phyloP scores from a whole-genome alignment of 2,113 vertebrate species.

The Acanthochromis polyacanthus region DNA sequence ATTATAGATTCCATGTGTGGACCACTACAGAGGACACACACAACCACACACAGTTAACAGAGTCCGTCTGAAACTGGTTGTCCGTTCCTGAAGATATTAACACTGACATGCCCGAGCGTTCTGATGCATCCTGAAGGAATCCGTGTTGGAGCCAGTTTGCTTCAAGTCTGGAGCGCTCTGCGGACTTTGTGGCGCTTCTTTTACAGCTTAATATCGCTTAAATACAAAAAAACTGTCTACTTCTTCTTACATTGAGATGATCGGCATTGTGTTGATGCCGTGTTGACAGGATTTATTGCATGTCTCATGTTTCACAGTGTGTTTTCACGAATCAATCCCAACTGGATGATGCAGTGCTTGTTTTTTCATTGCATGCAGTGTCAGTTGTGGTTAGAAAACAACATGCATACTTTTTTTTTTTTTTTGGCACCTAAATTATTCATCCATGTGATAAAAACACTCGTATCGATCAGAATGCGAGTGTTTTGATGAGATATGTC shows the following conservation, averaged over 20 bases:
- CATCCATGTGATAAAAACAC: too few relatives aligned
- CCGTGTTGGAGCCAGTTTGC: neutral
- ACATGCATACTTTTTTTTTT: too few relatives aligned
- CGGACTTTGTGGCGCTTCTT: neutral
- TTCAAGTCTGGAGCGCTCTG: conserved; percentile 1
- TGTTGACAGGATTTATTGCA: conserved; percentile 3
- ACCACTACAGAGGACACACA: conserved; percentile 34
- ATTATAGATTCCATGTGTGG: conserved; percentile 68
- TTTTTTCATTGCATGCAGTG: conserved; percentile 1
- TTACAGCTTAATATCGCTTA: neutral
- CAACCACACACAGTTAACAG: neutral
- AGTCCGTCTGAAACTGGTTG: conserved; percentile 4
- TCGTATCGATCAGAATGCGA: too few relatives aligned
- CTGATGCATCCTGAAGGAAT: conserved; percentile 22
- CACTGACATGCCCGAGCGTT: conserved; percentile 8
- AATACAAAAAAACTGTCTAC: neutral
- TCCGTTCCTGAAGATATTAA: conserved; percentile 13
- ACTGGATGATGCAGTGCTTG: neutral
- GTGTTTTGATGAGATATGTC: too few relatives aligned
- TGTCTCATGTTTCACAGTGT: neutral
- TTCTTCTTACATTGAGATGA: neutral
- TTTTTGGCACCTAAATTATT: too few relatives aligned
- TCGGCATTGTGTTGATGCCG: neutral
- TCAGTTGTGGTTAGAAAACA: too few relatives aligned
- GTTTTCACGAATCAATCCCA: neutral